Conservation (phyloP, 2,888 invertebrate species). For the Apamea sordens region DNA sequence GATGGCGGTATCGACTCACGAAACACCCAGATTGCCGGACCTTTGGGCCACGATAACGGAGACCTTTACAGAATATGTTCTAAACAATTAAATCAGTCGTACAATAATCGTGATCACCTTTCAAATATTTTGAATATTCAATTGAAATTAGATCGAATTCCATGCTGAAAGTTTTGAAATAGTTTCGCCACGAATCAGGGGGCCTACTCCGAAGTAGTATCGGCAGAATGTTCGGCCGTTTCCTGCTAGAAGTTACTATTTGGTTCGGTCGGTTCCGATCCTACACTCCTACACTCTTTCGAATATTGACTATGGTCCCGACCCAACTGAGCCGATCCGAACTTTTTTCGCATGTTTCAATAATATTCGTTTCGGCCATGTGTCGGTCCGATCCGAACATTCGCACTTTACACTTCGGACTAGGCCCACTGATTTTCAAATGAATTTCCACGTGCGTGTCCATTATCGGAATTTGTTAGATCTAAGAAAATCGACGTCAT, state of each 20-base stretch:
- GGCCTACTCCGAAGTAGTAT: too few relatives aligned
- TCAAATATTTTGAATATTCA: constrained; percentile 71
- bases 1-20: constrained; percentile 72
- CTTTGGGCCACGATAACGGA: constrained; percentile 66
- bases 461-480: not conserved
- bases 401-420: too few relatives aligned
- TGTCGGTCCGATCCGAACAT: too few relatives aligned
- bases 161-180: constrained; percentile 40
- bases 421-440: not conserved
- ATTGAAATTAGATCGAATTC: constrained; percentile 44
- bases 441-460: not conserved
- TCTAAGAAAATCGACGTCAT: not conserved
- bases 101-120: constrained; percentile 71
- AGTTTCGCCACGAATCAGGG: not conserved
- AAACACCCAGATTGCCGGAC: constrained; percentile 61
- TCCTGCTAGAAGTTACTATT: too few relatives aligned
- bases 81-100: constrained; percentile 67
- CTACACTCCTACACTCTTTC: too few relatives aligned
- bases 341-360: too few relatives aligned
- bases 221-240: too few relatives aligned
- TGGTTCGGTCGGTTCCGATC: too few relatives aligned
- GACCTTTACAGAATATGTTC: constrained; percentile 66
- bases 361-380: too few relatives aligned
- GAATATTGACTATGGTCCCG: too few relatives aligned
- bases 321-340: too few relatives aligned